A percentile compares a stretch with the other conserved stretches of the same genome.
Conservation (phyloP, 2,888 invertebrate genomes). For the Scelioninae gen. 2 region DNA sequence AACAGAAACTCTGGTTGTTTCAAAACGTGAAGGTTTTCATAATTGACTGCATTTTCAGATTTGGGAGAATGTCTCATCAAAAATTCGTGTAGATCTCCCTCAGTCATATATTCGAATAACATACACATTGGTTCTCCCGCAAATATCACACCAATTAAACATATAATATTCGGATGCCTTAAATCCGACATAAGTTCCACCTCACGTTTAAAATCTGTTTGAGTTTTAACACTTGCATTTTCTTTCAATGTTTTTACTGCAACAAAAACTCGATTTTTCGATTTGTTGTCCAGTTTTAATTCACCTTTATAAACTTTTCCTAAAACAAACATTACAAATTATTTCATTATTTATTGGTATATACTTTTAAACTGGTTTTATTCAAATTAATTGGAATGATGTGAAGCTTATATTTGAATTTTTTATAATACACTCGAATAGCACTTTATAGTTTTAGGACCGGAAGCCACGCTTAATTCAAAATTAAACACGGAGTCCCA, state of each 20-base stretch:
- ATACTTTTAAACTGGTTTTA: too few relatives aligned
- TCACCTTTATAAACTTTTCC: constrained; percentile 97
- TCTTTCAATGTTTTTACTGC: constrained; percentile 96
- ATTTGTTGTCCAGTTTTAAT: constrained; percentile 79
- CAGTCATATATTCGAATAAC: constrained; percentile 98
- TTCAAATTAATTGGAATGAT: too few relatives aligned
- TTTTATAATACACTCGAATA: too few relatives aligned
- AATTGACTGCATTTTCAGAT: constrained; percentile 76
- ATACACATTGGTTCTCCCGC: constrained; percentile 94
- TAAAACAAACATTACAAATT: too few relatives aligned
- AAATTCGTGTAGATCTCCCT: constrained; percentile 98
- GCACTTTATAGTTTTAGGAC: too few relatives aligned
- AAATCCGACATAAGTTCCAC: constrained; percentile 96
- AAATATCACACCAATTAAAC: constrained; percentile 93
- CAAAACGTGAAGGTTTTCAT: constrained; percentile 84
- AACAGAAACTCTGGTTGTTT: constrained; percentile 92
- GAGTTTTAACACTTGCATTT: constrained; percentile 92
- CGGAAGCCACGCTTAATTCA: too few relatives aligned
- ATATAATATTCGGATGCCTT: constrained; percentile 96
- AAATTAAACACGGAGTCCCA: too few relatives aligned
- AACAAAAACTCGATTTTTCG: constrained; percentile 84
- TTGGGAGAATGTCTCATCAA: constrained; percentile 91
- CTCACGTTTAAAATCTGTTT: constrained; percentile 94
- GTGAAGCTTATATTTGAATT: too few relatives aligned
- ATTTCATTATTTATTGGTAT: too few relatives aligned